A percentile compares a stretch with the other conserved stretches of the same genome.
These are phyloP conservation scores for Sycophaga agraensis DNA, from an alignment of 1,140 invertebrate genomes.

Conservation along the genomic window DNA sequence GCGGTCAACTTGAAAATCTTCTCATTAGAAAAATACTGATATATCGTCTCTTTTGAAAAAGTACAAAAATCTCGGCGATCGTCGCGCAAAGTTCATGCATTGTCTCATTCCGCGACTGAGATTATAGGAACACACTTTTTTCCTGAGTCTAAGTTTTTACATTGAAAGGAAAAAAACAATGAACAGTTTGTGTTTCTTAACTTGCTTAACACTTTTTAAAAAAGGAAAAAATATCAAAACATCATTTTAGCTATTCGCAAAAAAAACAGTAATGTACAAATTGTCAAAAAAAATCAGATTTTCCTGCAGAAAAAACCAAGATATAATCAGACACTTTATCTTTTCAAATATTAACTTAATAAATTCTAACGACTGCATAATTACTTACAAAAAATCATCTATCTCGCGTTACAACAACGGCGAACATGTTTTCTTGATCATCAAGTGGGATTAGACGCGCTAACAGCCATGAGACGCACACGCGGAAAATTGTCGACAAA, in stretches of 20 bases:
- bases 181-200: background rate
- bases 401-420: background rate
- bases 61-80: conserved; percentile 1
- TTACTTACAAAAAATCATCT: conserved; percentile 1
- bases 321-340: background rate
- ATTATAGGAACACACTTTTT: background rate
- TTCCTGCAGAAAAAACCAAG: background rate
- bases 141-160: background rate
- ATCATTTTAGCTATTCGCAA: background rate
- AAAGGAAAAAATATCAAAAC: conserved; percentile 6
- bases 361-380: background rate
- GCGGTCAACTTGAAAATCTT: background rate
- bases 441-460: conserved; percentile 2
- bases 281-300: background rate
- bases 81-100: background rate
- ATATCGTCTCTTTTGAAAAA: conserved; percentile 6
- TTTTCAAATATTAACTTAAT: conserved; percentile 6
- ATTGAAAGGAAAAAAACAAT: background rate
- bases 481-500: conserved; percentile 2
- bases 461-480: conserved; percentile 5
- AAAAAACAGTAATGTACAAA: background rate
- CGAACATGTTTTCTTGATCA: background rate
- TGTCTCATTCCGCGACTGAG: background rate
- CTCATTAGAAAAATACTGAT: background rate
- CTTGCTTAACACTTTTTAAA: background rate